These are phyloP conservation scores for Papilio dardanus DNA, from an alignment of 1,140 invertebrate species.

Conservation along the genomic window DNA sequence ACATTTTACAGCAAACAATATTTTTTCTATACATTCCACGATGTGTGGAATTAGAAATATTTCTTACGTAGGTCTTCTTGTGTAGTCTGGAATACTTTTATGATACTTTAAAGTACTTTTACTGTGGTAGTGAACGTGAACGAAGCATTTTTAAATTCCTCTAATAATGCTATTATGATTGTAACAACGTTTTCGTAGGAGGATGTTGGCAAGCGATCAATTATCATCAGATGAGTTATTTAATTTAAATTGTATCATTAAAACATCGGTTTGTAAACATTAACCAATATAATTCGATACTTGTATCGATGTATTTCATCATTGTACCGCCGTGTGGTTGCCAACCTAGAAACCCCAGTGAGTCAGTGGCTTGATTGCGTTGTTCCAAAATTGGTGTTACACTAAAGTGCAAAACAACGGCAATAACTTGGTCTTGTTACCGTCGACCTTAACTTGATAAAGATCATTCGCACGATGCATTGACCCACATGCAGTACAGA, in stretches of 20 bases:
- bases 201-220: no score
- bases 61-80: not conserved
- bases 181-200: no score
- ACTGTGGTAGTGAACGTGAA: not conserved
- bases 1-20: not conserved
- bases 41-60: not conserved
- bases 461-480: conserved; percentile 1
- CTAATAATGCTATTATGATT: no score
- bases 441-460: not conserved
- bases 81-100: not conserved
- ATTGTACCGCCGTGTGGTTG: not conserved
- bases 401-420: conserved; percentile 22
- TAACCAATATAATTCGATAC: not conserved
- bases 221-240: no score
- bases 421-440: conserved; percentile 23
- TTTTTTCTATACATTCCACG: conserved; percentile 12
- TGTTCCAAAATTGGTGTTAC: conserved; percentile 23
- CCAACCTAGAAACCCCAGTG: not conserved
- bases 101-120: not conserved
- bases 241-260: no score
- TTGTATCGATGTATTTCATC: not conserved
- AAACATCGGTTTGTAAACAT: not conserved
- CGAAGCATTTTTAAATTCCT: not conserved
- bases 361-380: conserved; percentile 22
- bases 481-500: not conserved